phyloP scores from a whole-genome alignment of 2,113 vertebrate genomes.

The Genyomyrus donnyi region DNA sequence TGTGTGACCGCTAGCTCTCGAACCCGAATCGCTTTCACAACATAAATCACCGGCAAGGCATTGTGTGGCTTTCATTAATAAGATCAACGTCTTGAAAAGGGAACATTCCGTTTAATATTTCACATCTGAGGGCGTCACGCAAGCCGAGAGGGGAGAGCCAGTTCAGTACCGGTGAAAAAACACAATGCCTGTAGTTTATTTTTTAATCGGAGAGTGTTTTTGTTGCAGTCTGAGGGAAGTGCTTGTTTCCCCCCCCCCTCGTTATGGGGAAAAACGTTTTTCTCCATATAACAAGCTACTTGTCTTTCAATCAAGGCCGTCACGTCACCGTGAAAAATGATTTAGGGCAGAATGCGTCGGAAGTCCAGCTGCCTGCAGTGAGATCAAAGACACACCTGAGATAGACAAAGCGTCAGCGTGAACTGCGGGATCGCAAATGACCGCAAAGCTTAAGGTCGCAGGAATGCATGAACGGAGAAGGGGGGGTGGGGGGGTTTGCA shows the following conservation, averaged over 20 bases:
- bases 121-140: not conserved
- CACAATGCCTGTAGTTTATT: not conserved
- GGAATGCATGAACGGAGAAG: not conserved
- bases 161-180: not conserved
- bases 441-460: not conserved
- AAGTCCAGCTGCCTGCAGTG: not conserved
- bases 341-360: not conserved
- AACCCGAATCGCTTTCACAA: conserved; percentile 21
- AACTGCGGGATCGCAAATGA: not conserved
- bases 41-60: conserved; percentile 30
- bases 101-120: not conserved
- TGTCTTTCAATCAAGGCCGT: not conserved
- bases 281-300: not conserved
- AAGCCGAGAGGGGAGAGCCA: not conserved
- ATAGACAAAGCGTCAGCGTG: not conserved
- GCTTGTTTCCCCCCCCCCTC: not conserved
- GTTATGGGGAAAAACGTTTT: not conserved
- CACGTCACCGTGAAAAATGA: not conserved
- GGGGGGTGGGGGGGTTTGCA: not conserved
- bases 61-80: conserved; percentile 6
- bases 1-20: conserved; percentile 29
- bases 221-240: not conserved
- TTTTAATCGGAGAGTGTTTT: not conserved
- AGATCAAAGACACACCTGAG: not conserved
- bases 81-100: not conserved